Evolutionary conservation across 1,140 invertebrate genomes (phyloP), one percentile per base, ranked within the genome.

Genomic region (Lordiphosa clarofinis): DNA sequence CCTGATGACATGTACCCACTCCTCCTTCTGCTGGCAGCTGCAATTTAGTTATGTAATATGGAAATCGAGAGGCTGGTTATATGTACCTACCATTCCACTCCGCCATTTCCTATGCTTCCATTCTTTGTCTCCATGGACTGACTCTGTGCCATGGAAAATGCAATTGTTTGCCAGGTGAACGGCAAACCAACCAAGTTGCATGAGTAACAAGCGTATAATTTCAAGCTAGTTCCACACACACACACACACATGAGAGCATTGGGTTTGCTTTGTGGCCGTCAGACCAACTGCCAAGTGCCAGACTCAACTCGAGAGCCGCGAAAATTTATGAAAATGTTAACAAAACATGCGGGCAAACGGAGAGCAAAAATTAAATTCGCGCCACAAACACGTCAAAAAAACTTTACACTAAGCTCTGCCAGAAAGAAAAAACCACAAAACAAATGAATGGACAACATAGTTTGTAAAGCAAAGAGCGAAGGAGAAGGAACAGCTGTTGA

Each of bases 161-260:
- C 28, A 31, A 31, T 31, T 31, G 28, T 31, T 31, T 31, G 28
- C 28, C 28, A 31, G 68, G 47, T 60, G 67, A 72, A 60, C 54
- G 71, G 56, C 42, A 59, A 47, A 31, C 35, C 47, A 68, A 44
- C 66, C 42, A 50, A 53, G 71, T 76, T 72, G 68, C 59, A 82
- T 84, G 78, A 76, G 78, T 82, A 82, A 84, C 78, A 76, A 68
- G 72, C 76, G 59, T 81, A 73, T 76, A 76, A 76, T 76, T 70
- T 58, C 47, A 49, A 55, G 19, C 36, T 46, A 48, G 65, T 50
- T 19, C 36, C 44, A 31, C 28, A 31, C 28, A 31, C 28, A 31
- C 28, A 31, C 28, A 31, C 28, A 31, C 28, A 31, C 28, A 31
- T 19, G 19, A 19, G 19, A 19, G 19, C 21, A 3, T 24, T 31